Evolutionary conservation across 1,140 invertebrate genomes (phyloP).

Genomic region (Scylla paramamosain): DNA sequence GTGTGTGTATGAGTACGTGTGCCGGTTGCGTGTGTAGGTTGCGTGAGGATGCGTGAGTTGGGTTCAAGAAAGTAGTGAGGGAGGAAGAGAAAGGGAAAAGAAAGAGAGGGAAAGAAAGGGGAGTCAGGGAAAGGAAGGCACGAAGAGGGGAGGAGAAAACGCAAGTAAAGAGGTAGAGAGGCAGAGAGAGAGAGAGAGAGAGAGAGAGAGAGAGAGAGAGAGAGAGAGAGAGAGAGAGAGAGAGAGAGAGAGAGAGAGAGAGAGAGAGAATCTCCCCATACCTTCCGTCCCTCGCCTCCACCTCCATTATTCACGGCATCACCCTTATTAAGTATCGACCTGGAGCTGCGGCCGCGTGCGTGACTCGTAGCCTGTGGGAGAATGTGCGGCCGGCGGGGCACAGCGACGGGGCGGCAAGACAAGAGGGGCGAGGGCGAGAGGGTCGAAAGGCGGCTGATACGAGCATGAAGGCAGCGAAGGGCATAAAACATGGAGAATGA

Average conservation of each 20-base stretch:
- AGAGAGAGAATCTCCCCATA: background rate
- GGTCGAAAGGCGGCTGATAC: background rate
- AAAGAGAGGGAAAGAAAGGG: background rate
- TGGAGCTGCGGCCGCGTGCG: background rate
- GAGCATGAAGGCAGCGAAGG: no score
- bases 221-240: background rate
- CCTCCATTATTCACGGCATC: conserved; percentile 12
- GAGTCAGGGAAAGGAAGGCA: background rate
- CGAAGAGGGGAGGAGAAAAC: background rate
- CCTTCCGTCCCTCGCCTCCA: background rate
- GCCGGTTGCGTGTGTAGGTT: background rate
- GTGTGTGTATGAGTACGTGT: background rate
- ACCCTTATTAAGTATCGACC: conserved; percentile 22
- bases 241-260: background rate
- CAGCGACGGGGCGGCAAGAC: background rate
- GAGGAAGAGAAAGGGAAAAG: background rate
- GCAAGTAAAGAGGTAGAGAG: background rate
- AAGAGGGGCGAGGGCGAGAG: background rate
- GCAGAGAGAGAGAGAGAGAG: no score
- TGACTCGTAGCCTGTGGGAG: background rate
- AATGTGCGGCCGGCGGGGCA: background rate
- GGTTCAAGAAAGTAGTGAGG: background rate
- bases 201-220: no score
- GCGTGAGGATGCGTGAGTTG: conserved; percentile 18
- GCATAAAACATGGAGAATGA: no score